Conservation (phyloP, 2,113 vertebrate species). For the Hemiscyllium ocellatum region DNA sequence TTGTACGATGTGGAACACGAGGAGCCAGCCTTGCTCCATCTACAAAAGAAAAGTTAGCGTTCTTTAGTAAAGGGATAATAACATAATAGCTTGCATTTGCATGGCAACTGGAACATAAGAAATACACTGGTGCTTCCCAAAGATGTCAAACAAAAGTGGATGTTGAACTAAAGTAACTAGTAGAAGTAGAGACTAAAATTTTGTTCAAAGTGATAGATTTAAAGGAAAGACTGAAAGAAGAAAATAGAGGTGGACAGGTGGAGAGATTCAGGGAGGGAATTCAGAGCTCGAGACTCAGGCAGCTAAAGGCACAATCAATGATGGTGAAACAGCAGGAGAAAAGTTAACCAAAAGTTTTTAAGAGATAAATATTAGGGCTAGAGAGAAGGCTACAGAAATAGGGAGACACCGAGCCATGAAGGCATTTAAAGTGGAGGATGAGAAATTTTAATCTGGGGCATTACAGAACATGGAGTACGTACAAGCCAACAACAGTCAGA, state of each 20-base stretch:
- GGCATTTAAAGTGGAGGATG: neutral
- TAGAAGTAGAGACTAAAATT: too few relatives aligned
- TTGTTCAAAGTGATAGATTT: neutral
- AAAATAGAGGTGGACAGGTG: too few relatives aligned
- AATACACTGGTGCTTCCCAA: neutral
- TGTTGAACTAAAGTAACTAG: neutral
- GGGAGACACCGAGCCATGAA: too few relatives aligned
- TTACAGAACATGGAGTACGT: neutral
- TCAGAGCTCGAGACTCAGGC: neutral
- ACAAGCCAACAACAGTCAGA: neutral
- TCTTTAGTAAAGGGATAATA: neutral
- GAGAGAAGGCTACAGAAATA: neutral
- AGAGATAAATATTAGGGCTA: neutral
- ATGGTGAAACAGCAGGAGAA: neutral
- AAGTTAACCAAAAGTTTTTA: neutral
- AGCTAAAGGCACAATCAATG: neutral
- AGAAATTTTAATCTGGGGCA: neutral
- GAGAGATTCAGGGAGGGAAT: neutral
- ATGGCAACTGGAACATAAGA: neutral
- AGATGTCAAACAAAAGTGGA: neutral
- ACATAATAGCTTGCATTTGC: neutral
- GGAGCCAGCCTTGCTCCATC: constrained; percentile 74
- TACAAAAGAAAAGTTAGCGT: constrained; percentile 46
- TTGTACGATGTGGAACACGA: constrained; percentile 79
- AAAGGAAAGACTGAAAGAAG: too few relatives aligned